These are phyloP conservation scores for Drosophila tanythrix DNA, from an alignment of 2,888 invertebrate genomes.

Conservation along the genomic window DNA sequence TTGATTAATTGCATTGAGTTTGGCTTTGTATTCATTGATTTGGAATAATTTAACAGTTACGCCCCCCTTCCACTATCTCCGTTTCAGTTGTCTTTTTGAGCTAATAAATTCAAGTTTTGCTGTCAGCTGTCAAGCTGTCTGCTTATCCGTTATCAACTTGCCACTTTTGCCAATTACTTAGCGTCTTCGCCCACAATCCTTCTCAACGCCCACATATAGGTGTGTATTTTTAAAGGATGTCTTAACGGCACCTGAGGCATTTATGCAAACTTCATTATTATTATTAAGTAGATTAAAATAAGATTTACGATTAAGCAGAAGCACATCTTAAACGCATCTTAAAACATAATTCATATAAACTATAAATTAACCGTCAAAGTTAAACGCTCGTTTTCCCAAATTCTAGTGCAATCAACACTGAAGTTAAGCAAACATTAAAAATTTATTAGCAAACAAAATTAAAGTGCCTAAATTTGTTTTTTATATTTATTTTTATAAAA, in stretches of 20 bases:
- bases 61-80: neutral
- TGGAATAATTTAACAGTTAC: conserved; percentile 62
- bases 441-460: too few relatives aligned
- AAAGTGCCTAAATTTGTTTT: too few relatives aligned
- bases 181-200: neutral
- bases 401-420: too few relatives aligned
- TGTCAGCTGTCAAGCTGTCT: conserved; percentile 36
- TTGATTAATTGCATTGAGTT: conserved; percentile 76
- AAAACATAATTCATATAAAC: too few relatives aligned
- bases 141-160: conserved; percentile 40
- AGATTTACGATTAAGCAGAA: neutral
- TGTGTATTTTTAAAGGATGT: neutral
- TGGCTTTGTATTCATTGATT: conserved; percentile 68
- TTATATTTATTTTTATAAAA: too few relatives aligned
- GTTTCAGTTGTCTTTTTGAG: conserved; percentile 22
- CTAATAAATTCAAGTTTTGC: conserved; percentile 54
- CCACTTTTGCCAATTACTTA: conserved; percentile 64
- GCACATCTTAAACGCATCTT: neutral
- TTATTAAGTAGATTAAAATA: neutral
- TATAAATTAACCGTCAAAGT: too few relatives aligned
- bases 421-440: too few relatives aligned
- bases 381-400: too few relatives aligned
- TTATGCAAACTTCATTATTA: neutral
- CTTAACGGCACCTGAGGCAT: neutral
- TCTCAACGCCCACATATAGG: neutral